Evolutionary conservation across 2,888 invertebrate genomes (phyloP), one percentile per base, ranked within the genome.

Genomic region (Agapostemon virescens): DNA sequence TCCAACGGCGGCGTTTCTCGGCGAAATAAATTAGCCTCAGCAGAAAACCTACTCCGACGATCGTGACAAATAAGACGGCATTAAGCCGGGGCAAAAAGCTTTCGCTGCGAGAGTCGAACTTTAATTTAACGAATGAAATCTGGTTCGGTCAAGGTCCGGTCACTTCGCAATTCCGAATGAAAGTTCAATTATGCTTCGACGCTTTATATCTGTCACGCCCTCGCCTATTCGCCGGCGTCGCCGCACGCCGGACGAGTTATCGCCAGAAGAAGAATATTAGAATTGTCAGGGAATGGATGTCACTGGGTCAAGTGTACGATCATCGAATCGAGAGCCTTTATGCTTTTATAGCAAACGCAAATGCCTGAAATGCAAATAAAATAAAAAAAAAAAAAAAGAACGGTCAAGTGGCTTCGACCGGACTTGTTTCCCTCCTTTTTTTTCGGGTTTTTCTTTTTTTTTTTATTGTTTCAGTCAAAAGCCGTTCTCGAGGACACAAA

Each of bases 31-130:
- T 77, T 40, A 72, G 45, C 58, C 77, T 15, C 61, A 17, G 40
- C 26, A 17, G 33, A 61, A 36, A 33, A 55, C n/a, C 68, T 20
- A n/a, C 45, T 63, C 33, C 33, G 23, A 26, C 69, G 30, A 69
- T 74, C 55, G 55, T 74, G 55, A 69, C 52, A 64, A 75, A 79
- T 79, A 67, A 69, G 64, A 7, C 40, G 42, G 33, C 38, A 52
- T 74, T 38, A 45, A 79, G 58, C 42, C 13, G 15, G 23, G 40
- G 49, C 70, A n/a, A 76, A 55, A 63, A 11, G 45, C 38, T 38
- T 38, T 45, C 45, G 58, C 17, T 49, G 66, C 61, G 7, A 23
- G 11, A 49, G 42, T 1, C 38, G 20, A 67, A 77, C 72, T 72
- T 72, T 52, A 67, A 72, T 58, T 67, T 45, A 61, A 77, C 72